Conservation (phyloP, 2,888 invertebrate species). For the Netelia melanura region DNA sequence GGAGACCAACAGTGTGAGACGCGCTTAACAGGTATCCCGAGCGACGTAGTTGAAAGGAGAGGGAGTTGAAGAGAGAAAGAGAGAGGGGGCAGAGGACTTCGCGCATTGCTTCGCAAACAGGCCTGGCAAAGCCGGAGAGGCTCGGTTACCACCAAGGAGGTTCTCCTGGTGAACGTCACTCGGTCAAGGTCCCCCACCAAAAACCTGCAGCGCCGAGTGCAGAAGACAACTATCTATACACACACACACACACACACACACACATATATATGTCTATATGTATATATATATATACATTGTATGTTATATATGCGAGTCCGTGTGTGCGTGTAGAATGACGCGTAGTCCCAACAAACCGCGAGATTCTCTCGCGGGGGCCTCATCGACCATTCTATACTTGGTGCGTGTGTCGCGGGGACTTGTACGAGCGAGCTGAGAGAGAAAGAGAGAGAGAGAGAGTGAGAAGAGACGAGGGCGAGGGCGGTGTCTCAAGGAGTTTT, state of each 20-base stretch:
- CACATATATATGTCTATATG: not conserved
- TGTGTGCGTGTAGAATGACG: too few species aligned
- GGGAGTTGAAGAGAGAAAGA: slow-evolving; percentile 11
- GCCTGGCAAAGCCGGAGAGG: slow-evolving; percentile 23
- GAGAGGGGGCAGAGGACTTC: slow-evolving; percentile 15
- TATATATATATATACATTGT: not conserved
- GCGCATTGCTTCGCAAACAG: not conserved
- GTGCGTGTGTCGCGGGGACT: slow-evolving; percentile 66
- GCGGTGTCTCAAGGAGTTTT: slow-evolving; percentile 50
- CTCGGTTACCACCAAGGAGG: slow-evolving; percentile 35
- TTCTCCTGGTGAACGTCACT: slow-evolving; percentile 78
- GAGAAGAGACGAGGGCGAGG: slow-evolving; percentile 23
- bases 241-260: not conserved
- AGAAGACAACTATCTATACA: slow-evolving; percentile 6
- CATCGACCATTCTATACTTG: slow-evolving; percentile 80
- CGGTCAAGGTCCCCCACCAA: slow-evolving; percentile 83
- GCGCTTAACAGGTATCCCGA: slow-evolving; percentile 74
- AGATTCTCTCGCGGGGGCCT: slow-evolving; percentile 61
- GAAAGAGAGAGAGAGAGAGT: not conserved
- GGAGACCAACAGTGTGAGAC: slow-evolving; percentile 47
- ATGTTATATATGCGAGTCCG: too few species aligned
- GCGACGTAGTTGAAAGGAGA: slow-evolving; percentile 25
- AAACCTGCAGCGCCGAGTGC: slow-evolving; percentile 73
- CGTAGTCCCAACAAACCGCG: not conserved
- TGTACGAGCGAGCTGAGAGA: slow-evolving; percentile 17